These are phyloP conservation scores for Diploptera punctata DNA, from an alignment of 2,888 invertebrate species.

Conservation along the genomic window DNA sequence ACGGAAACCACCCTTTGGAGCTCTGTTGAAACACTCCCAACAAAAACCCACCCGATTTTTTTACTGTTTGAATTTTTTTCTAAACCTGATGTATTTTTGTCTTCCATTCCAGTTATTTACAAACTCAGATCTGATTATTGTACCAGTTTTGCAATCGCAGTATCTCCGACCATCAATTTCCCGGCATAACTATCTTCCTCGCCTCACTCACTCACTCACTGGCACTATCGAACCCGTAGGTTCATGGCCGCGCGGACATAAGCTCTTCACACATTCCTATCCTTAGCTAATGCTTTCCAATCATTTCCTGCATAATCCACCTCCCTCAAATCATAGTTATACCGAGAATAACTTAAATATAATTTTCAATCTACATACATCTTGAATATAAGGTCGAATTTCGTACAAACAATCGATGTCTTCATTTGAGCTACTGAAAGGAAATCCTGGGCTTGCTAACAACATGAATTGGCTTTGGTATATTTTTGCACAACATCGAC, in stretches of 20 bases:
- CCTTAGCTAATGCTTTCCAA: no score
- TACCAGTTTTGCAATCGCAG: constrained; percentile 63
- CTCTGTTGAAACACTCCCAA: neutral
- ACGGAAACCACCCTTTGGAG: neutral
- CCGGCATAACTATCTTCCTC: constrained; percentile 47
- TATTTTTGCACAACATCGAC: neutral
- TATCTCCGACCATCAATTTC: constrained; percentile 63
- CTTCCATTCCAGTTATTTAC: neutral
- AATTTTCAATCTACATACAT: constrained; percentile 61
- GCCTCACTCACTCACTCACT: no score
- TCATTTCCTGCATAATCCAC: no score
- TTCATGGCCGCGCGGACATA: no score
- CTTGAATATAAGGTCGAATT: constrained; percentile 57
- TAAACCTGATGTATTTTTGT: neutral
- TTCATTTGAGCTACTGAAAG: constrained; percentile 52
- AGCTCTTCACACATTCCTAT: no score
- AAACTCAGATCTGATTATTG: constrained; percentile 44
- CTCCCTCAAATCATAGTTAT: no score
- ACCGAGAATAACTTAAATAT: constrained; percentile 63
- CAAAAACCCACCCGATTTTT: constrained; percentile 6
- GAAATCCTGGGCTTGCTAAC: constrained; percentile 65
- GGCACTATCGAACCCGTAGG: no score
- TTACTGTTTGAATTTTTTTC: neutral
- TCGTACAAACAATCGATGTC: constrained; percentile 60
- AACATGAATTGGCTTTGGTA: constrained; percentile 34